Conservation (phyloP, 1,140 invertebrate genomes). For the Protaetia brevitarsis region DNA sequence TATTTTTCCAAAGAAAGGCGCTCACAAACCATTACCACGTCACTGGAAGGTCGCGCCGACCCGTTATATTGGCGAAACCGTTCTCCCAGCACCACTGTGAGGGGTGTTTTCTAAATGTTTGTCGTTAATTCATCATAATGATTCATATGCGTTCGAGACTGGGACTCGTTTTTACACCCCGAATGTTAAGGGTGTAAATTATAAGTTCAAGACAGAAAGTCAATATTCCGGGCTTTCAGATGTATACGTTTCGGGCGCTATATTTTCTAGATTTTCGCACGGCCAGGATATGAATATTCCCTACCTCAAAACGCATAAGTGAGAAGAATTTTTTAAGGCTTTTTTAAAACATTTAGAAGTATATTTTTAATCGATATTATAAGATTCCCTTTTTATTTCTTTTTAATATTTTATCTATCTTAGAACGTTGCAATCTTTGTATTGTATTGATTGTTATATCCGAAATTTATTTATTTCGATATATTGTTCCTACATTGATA, state of each 20-base stretch:
- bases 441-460: too few relatives aligned
- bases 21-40: neutral
- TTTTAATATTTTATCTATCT: too few relatives aligned
- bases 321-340: too few relatives aligned
- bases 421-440: too few relatives aligned
- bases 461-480: too few relatives aligned
- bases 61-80: slow-evolving; percentile 24
- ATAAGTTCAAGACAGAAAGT: slow-evolving; percentile 51
- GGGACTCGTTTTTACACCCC: slow-evolving; percentile 48
- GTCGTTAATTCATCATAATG: slow-evolving; percentile 51
- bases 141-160: slow-evolving; percentile 50
- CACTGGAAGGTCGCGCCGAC: neutral
- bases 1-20: neutral
- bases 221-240: slow-evolving; percentile 43
- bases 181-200: slow-evolving; percentile 50
- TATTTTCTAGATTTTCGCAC: slow-evolving; percentile 4
- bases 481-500: too few relatives aligned
- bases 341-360: too few relatives aligned
- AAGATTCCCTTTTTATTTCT: too few relatives aligned
- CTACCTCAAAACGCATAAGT: too few relatives aligned
- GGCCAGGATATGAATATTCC: neutral
- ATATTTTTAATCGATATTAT: too few relatives aligned
- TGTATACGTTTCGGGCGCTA: slow-evolving; percentile 25
- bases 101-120: slow-evolving; percentile 51
- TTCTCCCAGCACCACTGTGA: slow-evolving; percentile 30